A percentile compares a stretch with the other conserved stretches of the same genome.
Evolutionary conservation across 1,140 invertebrate species (phyloP).

Genomic region (Drosophila lowei): DNA sequence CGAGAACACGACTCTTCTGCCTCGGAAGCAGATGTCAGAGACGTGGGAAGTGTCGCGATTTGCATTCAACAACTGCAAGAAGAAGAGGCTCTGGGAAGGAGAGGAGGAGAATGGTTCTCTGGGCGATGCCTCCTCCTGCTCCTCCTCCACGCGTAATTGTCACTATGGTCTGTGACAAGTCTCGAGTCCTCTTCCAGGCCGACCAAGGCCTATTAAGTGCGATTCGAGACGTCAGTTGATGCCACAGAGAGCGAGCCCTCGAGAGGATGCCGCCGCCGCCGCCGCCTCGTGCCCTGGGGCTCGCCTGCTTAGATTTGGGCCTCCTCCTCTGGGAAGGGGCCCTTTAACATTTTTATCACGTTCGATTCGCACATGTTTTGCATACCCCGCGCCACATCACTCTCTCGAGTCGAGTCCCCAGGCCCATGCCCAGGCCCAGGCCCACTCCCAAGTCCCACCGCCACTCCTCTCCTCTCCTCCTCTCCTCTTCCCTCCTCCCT

Average conservation of each 20-base stretch:
- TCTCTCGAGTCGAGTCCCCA: no score
- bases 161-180: slow-evolving; percentile 66
- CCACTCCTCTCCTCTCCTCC: neutral
- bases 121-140: neutral
- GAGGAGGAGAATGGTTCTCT: no score
- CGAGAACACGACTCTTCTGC: slow-evolving; percentile 75
- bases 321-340: slow-evolving; percentile 10
- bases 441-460: slow-evolving; percentile 5
- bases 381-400: slow-evolving; percentile 54
- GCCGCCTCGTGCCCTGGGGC: neutral
- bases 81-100: slow-evolving; percentile 13
- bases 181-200: slow-evolving; percentile 5
- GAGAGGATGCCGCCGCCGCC: neutral
- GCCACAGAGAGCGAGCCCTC: slow-evolving; percentile 16
- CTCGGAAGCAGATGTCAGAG: slow-evolving; percentile 46
- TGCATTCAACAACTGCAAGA: slow-evolving; percentile 27
- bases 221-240: slow-evolving; percentile 66
- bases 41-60: slow-evolving; percentile 53
- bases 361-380: slow-evolving; percentile 83
- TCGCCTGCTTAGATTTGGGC: slow-evolving; percentile 40
- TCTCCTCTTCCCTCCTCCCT: neutral
- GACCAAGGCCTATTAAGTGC: slow-evolving; percentile 58
- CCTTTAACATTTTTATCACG: slow-evolving; percentile 82
- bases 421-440: no score
- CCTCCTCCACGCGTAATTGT: slow-evolving; percentile 75